A percentile compares a stretch with the other conserved stretches of the same genome.
These are phyloP conservation scores for Psittacula cyanocephala DNA, from an alignment of 2,113 vertebrate genomes.

Conservation along the genomic window DNA sequence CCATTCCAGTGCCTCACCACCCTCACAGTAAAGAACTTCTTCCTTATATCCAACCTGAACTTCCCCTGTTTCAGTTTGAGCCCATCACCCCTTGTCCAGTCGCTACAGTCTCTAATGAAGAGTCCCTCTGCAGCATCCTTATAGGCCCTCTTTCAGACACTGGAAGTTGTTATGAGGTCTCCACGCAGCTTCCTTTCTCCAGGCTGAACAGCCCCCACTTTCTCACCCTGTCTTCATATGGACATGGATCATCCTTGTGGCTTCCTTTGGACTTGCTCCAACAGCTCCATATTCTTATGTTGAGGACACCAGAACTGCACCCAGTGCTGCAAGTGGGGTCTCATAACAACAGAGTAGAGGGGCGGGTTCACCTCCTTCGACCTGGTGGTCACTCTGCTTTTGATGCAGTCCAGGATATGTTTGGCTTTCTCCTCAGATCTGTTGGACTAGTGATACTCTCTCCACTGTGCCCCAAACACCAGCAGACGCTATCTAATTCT, in stretches of 20 bases:
- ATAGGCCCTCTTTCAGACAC: no score
- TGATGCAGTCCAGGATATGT: neutral
- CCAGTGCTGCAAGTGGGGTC: neutral
- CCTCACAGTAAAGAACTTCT: neutral
- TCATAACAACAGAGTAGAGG: neutral
- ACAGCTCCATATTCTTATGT: neutral
- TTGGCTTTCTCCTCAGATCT: neutral
- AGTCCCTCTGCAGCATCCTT: no score
- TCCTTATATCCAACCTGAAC: no score
- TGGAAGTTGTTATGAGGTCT: no score
- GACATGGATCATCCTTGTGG: neutral
- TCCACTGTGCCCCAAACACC: neutral
- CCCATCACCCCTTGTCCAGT: no score
- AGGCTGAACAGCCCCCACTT: no score
- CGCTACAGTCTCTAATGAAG: no score
- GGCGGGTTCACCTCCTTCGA: neutral
- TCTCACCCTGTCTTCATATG: neutral
- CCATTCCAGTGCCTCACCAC: neutral
- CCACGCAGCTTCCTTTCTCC: no score
- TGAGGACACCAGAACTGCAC: neutral
- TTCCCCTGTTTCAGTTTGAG: no score
- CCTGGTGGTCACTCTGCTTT: neutral
- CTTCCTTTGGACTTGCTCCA: neutral
- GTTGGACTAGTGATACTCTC: neutral
- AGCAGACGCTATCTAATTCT: neutral